phyloP scores from a whole-genome alignment of 1,140 invertebrate genomes.

The Amyelois transitella region DNA sequence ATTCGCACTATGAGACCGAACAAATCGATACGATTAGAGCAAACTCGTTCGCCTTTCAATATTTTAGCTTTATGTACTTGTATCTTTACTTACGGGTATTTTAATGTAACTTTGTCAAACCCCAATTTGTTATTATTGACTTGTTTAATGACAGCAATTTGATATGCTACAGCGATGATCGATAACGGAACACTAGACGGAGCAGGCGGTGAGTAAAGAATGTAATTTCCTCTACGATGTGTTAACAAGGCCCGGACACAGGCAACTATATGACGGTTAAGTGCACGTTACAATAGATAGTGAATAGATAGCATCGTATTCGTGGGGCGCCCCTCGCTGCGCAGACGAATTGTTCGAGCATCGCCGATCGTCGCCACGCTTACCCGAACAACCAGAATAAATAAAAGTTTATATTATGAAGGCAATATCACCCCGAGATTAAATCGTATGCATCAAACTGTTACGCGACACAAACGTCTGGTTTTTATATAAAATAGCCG shows the following conservation, averaged over 20 bases:
- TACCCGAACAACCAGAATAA: slow-evolving; percentile 24
- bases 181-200: slow-evolving; percentile 56
- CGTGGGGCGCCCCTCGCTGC: slow-evolving; percentile 40
- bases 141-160: slow-evolving; percentile 54
- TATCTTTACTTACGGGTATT: neutral
- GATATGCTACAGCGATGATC: slow-evolving; percentile 54
- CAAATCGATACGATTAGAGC: neutral
- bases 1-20: neutral
- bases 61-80: neutral
- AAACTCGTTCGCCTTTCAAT: neutral
- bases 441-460: slow-evolving; percentile 12
- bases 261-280: slow-evolving; percentile 60
- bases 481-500: neutral
- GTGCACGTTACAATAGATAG: slow-evolving; percentile 67
- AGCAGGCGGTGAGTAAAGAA: slow-evolving; percentile 54
- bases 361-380: slow-evolving; percentile 20
- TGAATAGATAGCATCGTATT: slow-evolving; percentile 58
- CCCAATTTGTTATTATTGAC: slow-evolving; percentile 22
- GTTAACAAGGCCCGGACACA: slow-evolving; percentile 65
- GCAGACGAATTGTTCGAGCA: slow-evolving; percentile 1
- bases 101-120: slow-evolving; percentile 4
- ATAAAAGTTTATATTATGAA: slow-evolving; percentile 18
- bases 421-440: neutral
- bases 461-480: slow-evolving; percentile 2
- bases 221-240: slow-evolving; percentile 71